These are phyloP conservation scores for Eupithecia centaureata DNA, from an alignment of 2,888 invertebrate genomes.

Conservation along the genomic window DNA sequence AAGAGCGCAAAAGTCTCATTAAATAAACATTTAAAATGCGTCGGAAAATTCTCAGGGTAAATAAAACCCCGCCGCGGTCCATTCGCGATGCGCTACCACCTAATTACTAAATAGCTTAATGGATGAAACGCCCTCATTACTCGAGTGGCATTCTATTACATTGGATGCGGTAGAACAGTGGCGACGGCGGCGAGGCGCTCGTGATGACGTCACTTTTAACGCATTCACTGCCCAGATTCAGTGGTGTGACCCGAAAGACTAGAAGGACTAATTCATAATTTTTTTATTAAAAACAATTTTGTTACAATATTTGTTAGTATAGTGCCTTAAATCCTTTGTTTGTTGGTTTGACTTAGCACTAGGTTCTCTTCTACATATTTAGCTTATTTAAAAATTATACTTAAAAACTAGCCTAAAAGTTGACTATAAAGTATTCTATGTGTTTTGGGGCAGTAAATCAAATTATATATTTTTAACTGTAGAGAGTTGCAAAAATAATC, in stretches of 20 bases:
- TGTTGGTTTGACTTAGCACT: too few relatives aligned
- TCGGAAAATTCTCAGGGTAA: slow-evolving; percentile 50
- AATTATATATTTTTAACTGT: too few relatives aligned
- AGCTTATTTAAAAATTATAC: too few relatives aligned
- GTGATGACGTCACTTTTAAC: not conserved
- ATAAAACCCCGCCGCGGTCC: slow-evolving; percentile 60
- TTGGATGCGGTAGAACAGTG: slow-evolving; percentile 29
- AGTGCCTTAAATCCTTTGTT: too few relatives aligned
- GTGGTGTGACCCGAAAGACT: not conserved
- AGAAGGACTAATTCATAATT: too few relatives aligned
- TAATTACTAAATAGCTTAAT: slow-evolving; percentile 78
- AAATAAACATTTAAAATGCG: slow-evolving; percentile 49
- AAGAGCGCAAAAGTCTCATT: slow-evolving; percentile 41
- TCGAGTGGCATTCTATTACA: slow-evolving; percentile 50
- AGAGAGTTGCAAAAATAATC: too few relatives aligned
- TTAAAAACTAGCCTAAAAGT: too few relatives aligned
- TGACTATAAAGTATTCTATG: too few relatives aligned
- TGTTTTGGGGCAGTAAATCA: too few relatives aligned
- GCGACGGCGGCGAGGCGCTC: slow-evolving; percentile 6
- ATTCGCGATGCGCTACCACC: slow-evolving; percentile 63
- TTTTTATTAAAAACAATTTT: too few relatives aligned
- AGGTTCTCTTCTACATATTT: too few relatives aligned
- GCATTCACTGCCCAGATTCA: not conserved
- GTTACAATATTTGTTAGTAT: too few relatives aligned
- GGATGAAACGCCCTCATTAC: slow-evolving; percentile 72